phyloP scores from a whole-genome alignment of 2,797 vertebrate species.

The Myotis planiceps region DNA sequence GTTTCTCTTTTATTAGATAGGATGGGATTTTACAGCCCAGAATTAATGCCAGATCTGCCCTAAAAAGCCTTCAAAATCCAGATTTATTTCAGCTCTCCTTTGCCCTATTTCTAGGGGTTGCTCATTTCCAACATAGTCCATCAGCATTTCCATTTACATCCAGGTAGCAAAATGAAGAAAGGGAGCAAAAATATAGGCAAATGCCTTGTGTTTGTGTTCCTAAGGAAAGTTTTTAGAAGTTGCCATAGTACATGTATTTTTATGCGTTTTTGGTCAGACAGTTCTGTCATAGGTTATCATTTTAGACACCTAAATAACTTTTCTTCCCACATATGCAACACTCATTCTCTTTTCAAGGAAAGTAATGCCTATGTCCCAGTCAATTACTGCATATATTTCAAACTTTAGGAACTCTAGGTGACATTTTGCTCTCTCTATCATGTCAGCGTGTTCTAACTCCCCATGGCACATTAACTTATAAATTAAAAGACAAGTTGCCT shows the following conservation, averaged over 20 bases:
- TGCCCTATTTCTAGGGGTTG: neutral
- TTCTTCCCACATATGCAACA: neutral
- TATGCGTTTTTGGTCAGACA: neutral
- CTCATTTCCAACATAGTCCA: neutral
- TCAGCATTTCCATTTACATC: neutral
- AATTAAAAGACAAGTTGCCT: neutral
- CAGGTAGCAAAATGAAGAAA: neutral
- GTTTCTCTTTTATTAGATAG: too few relatives aligned
- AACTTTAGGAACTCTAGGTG: neutral
- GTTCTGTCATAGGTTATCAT: neutral
- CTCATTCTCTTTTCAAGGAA: neutral
- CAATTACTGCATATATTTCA: neutral
- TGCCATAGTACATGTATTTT: neutral
- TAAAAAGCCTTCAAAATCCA: neutral
- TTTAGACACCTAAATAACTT: neutral
- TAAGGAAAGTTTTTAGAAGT: neutral
- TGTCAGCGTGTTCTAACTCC: neutral
- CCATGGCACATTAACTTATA: neutral
- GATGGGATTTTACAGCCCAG: too few relatives aligned
- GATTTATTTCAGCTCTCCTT: neutral
- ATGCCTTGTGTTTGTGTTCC: neutral
- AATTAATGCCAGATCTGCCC: neutral
- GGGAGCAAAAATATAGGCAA: neutral
- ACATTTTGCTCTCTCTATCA: neutral
- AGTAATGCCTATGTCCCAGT: neutral